Evolutionary conservation across 2,113 vertebrate species (phyloP).

Genomic region (Onychorhynchus coronatus): DNA sequence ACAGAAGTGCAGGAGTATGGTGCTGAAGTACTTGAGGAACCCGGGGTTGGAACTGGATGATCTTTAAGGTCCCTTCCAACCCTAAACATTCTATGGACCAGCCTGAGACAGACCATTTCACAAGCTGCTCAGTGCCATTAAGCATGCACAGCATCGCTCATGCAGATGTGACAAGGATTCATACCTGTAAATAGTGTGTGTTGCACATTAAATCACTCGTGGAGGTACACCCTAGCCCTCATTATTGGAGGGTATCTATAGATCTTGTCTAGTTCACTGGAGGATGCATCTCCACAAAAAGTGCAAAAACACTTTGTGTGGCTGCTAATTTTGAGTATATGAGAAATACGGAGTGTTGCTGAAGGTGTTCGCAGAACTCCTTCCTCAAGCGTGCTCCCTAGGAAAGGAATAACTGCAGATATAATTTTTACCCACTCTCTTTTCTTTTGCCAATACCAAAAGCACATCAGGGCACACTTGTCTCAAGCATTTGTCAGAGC

Average conservation of each 20-base stretch:
- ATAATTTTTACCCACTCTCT: accelerated
- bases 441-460: neutral
- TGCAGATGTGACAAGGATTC: neutral
- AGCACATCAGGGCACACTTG: neutral
- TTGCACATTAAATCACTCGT: neutral
- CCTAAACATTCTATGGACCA: neutral
- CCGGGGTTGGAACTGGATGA: neutral
- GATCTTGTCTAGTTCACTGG: neutral
- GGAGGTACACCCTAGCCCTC: neutral
- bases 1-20: neutral
- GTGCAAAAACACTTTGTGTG: neutral
- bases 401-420: neutral
- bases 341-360: neutral
- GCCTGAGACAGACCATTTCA: neutral
- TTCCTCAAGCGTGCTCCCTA: neutral
- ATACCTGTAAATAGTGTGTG: neutral
- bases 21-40: neutral
- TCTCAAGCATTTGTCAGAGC: neutral
- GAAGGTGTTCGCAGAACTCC: neutral
- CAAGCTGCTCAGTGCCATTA: neutral
- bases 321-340: neutral
- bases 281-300: neutral
- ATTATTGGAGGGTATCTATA: neutral
- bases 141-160: accelerated
- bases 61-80: neutral